Evolutionary conservation across 2,797 vertebrate species (phyloP).

Genomic region (Sebastes itinus): DNA sequence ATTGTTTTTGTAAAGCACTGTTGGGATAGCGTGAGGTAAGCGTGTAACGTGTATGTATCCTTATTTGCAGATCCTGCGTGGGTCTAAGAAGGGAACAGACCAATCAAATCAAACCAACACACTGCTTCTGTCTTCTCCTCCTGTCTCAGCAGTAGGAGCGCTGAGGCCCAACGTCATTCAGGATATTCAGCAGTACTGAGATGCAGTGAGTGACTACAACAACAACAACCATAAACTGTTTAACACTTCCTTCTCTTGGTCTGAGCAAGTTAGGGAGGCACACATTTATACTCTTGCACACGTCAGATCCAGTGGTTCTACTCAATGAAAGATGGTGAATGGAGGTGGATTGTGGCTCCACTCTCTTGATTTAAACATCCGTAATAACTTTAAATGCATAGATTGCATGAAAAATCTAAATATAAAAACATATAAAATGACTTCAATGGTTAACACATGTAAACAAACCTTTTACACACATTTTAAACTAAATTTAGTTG

Average conservation of each 20-base stretch:
- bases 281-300: constrained; percentile 22
- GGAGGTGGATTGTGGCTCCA: not conserved
- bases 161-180: not conserved
- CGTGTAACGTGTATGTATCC: constrained; percentile 13
- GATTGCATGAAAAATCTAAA: constrained; percentile 3
- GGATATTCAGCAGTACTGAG: constrained; percentile 35
- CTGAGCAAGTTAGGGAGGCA: not conserved
- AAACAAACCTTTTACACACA: constrained; percentile 37
- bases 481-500: constrained; percentile 18
- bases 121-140: not conserved
- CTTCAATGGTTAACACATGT: constrained; percentile 41
- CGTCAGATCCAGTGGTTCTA: constrained; percentile 70
- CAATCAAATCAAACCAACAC: constrained; percentile 7
- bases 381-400: constrained; percentile 22
- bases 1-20: constrained; percentile 55
- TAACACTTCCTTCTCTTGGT: constrained; percentile 3
- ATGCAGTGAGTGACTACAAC: constrained; percentile 43
- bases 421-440: constrained; percentile 28
- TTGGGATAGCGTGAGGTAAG: constrained; percentile 60
- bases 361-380: constrained; percentile 17
- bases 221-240: constrained; percentile 7
- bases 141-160: not conserved
- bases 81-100: not conserved
- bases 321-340: constrained; percentile 33
- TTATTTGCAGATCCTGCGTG: constrained; percentile 11